A percentile compares a stretch with the other conserved stretches of the same genome.
phyloP scores from a whole-genome alignment of 2,113 vertebrate species.

The Synodontis membranacea region DNA sequence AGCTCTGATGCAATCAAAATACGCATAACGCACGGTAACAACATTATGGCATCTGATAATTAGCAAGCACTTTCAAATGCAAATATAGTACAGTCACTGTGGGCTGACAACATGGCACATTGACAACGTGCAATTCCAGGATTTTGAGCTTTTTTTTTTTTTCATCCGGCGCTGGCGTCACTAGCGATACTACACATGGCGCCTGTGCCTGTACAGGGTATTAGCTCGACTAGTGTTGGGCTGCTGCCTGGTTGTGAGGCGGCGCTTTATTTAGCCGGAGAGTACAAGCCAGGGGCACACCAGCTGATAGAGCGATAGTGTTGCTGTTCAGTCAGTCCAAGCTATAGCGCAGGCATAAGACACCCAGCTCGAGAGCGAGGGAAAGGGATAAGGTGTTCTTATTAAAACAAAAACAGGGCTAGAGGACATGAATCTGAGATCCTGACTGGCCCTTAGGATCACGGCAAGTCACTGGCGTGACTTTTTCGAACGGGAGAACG shows the following conservation, averaged over 20 bases:
- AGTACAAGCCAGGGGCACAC: slow-evolving; percentile 46
- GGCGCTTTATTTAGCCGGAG: slow-evolving; percentile 54
- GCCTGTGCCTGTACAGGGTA: slow-evolving; percentile 39
- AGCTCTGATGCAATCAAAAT: slow-evolving; percentile 36
- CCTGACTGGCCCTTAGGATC: neutral
- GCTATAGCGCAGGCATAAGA: slow-evolving; percentile 12
- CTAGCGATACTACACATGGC: slow-evolving; percentile 47
- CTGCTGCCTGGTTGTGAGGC: slow-evolving; percentile 56
- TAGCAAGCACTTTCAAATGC: slow-evolving; percentile 57
- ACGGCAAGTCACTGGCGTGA: neutral
- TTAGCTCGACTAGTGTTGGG: slow-evolving; percentile 45
- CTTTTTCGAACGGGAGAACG: slow-evolving; percentile 17
- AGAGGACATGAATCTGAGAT: slow-evolving; percentile 37
- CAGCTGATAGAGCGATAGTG: slow-evolving; percentile 16
- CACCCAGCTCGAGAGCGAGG: neutral
- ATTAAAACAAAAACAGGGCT: slow-evolving; percentile 30
- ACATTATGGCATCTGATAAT: slow-evolving; percentile 67
- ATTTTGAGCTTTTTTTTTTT: slow-evolving; percentile 55
- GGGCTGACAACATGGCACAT: slow-evolving; percentile 45
- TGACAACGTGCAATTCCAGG: slow-evolving; percentile 70
- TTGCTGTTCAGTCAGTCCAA: slow-evolving; percentile 11
- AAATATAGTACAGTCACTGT: slow-evolving; percentile 53
- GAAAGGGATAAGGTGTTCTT: slow-evolving; percentile 28
- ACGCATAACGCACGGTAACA: slow-evolving; percentile 22
- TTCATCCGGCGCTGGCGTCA: slow-evolving; percentile 59